A percentile compares a stretch with the other conserved stretches of the same genome.
These are phyloP conservation scores for Agrotis exclamationis DNA, from an alignment of 2,888 invertebrate species.

Conservation along the genomic window DNA sequence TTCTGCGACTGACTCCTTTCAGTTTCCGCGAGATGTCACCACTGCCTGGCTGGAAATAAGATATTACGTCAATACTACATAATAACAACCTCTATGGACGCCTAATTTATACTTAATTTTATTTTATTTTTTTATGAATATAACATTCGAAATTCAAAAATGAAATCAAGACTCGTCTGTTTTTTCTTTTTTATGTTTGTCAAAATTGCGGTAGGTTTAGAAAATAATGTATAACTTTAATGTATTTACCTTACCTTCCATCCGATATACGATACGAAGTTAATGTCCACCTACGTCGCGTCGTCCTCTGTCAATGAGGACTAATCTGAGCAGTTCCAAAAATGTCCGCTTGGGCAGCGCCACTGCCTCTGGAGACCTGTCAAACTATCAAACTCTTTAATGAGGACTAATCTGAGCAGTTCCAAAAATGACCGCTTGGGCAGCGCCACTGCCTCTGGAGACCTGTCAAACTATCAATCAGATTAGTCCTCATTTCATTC, in stretches of 20 bases:
- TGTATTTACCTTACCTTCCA: conserved; percentile 24
- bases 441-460: too few relatives aligned
- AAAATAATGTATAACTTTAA: conserved; percentile 29
- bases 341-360: too few relatives aligned
- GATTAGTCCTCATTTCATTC: too few relatives aligned
- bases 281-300: conserved; percentile 41
- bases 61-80: conserved; percentile 68
- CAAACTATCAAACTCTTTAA: too few relatives aligned
- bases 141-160: conserved; percentile 1
- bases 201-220: conserved; percentile 3
- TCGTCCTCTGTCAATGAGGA: conserved; percentile 53
- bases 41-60: conserved; percentile 72
- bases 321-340: too few relatives aligned
- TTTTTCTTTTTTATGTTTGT: neutral
- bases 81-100: conserved; percentile 3
- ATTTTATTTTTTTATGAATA: neutral
- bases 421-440: too few relatives aligned
- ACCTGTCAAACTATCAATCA: too few relatives aligned
- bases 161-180: neutral
- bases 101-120: neutral
- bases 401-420: too few relatives aligned
- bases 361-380: too few relatives aligned
- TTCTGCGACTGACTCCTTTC: conserved; percentile 67
- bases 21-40: conserved; percentile 70
- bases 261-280: conserved; percentile 38